Conservation (phyloP, 1,140 invertebrate genomes). For the Tigriopus japonicus region DNA sequence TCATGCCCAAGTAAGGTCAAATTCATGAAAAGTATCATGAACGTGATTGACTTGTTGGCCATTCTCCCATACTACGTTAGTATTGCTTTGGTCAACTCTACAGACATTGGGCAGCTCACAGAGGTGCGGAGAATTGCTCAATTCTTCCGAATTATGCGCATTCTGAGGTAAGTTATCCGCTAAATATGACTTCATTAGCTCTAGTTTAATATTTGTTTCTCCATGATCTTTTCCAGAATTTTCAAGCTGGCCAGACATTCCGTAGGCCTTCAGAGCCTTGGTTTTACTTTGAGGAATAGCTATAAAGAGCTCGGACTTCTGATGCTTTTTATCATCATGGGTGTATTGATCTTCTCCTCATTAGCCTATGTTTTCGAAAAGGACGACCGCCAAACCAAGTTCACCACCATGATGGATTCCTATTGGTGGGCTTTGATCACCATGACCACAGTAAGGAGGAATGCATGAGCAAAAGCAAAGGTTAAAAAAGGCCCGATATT, state of each 20-base stretch:
- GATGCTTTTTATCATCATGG: constrained; percentile 5
- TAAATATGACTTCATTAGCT: no score
- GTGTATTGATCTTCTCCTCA: constrained; percentile 13
- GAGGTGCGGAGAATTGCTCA: constrained; percentile 11
- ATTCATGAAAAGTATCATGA: constrained; percentile 6
- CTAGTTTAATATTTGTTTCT: no score
- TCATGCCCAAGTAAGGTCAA: constrained; percentile 3
- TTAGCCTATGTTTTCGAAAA: constrained; percentile 17
- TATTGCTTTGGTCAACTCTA: not conserved
- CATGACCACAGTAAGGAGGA: constrained; percentile 28
- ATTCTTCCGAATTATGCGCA: constrained; percentile 11
- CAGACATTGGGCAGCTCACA: not conserved
- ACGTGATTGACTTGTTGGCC: constrained; percentile 8
- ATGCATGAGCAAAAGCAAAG: no score
- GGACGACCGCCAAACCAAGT: constrained; percentile 19
- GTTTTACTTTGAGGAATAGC: constrained; percentile 5
- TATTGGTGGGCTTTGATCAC: constrained; percentile 37
- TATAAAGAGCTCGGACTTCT: constrained; percentile 16
- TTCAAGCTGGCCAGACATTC: constrained; percentile 9
- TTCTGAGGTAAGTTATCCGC: not conserved
- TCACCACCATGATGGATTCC: constrained; percentile 36
- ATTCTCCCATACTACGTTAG: constrained; percentile 10
- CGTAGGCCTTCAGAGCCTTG: constrained; percentile 1
- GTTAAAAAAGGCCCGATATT: no score
- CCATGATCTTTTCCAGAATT: not conserved